Percentiles rank a stretch among this genome's conserved stretches.
Evolutionary conservation across 2,888 invertebrate genomes (phyloP).

Genomic region (Nebria salina): DNA sequence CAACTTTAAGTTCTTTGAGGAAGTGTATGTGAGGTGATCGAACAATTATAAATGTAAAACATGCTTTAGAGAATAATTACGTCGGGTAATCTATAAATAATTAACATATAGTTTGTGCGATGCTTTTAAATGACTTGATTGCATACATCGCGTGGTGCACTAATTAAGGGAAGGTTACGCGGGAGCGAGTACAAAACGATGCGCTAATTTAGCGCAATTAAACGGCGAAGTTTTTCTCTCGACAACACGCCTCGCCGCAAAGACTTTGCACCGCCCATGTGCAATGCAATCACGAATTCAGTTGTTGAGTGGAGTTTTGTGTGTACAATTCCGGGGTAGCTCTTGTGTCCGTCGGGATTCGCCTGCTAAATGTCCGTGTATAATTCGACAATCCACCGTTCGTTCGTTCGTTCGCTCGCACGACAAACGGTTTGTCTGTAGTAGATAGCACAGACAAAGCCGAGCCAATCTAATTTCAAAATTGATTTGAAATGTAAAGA

Average conservation of each 20-base stretch:
- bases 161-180: neutral
- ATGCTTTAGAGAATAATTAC: neutral
- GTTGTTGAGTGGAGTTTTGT: neutral
- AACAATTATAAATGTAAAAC: neutral
- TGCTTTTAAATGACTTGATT: neutral
- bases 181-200: neutral
- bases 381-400: slow-evolving; percentile 28
- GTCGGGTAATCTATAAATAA: neutral
- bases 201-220: slow-evolving; percentile 5
- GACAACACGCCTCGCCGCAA: neutral
- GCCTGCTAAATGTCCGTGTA: slow-evolving; percentile 22
- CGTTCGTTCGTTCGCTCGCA: neutral
- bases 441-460: slow-evolving; percentile 12
- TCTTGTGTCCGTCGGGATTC: slow-evolving; percentile 14
- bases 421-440: neutral
- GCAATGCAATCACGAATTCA: slow-evolving; percentile 17
- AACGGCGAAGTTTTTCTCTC: neutral
- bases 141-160: neutral
- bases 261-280: neutral
- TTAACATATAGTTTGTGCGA: neutral
- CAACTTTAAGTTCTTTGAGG: too few species aligned
- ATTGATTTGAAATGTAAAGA: slow-evolving; percentile 31
- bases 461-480: slow-evolving; percentile 29
- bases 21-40: neutral
- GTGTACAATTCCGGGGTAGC: neutral